phyloP scores from a whole-genome alignment of 2,113 vertebrate species.

The Aspiorhynchus laticeps region DNA sequence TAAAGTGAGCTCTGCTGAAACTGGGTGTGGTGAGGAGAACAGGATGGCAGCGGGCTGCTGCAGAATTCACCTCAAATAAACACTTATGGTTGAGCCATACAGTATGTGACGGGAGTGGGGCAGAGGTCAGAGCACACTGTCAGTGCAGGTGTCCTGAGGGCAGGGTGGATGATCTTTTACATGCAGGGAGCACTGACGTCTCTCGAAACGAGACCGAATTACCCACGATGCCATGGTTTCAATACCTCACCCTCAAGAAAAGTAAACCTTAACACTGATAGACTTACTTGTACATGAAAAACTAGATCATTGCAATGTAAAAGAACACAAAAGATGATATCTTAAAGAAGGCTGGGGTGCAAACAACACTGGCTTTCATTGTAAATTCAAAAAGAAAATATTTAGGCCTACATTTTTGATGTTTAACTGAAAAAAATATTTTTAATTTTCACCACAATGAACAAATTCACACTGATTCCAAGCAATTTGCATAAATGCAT shows the following conservation, averaged over 20 bases:
- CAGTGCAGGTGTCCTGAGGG: constrained; percentile 9
- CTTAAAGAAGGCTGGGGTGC: neutral
- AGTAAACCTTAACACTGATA: neutral
- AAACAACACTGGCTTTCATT: neutral
- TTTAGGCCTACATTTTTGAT: too few relatives aligned
- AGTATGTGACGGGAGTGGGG: neutral
- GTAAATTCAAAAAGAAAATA: neutral
- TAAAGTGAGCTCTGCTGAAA: neutral
- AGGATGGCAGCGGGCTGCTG: neutral
- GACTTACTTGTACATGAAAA: neutral
- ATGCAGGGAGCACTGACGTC: neutral
- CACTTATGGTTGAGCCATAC: neutral
- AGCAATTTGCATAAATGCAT: neutral
- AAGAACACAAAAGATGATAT: neutral
- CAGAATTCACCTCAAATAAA: neutral
- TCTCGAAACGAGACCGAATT: neutral
- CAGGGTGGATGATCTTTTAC: constrained; percentile 8
- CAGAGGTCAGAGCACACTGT: constrained; percentile 20
- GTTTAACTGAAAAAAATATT: neutral
- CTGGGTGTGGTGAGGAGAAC: constrained; percentile 29
- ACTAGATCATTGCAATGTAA: neutral
- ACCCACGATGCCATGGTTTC: neutral
- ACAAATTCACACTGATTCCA: neutral
- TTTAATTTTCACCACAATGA: neutral
- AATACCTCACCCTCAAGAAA: neutral